phyloP scores from a whole-genome alignment of 37 sponge, comb jelly and placozoan species.

The Oscarella lobularis region DNA sequence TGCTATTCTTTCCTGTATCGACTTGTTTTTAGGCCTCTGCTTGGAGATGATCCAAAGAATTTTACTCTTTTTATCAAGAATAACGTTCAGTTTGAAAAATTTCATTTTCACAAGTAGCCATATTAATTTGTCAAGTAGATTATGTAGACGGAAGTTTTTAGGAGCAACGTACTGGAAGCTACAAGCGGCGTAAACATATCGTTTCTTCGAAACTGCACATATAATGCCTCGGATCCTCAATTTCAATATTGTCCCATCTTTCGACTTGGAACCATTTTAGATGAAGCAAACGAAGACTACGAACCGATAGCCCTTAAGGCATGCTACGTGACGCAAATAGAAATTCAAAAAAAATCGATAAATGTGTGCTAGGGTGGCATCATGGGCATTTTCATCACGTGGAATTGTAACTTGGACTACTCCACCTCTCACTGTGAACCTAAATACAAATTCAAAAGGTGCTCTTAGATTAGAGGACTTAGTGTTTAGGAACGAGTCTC shows the following conservation, averaged over 20 bases:
- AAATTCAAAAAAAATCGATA: neutral
- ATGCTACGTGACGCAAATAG: neutral
- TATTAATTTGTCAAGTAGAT: neutral
- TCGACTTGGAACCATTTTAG: neutral
- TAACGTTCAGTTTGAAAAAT: conserved; percentile 42
- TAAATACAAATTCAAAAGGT: neutral
- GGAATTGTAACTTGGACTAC: conserved; percentile 9
- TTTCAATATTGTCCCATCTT: neutral
- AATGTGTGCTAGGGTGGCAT: conserved; percentile 11
- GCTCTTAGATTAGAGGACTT: neutral
- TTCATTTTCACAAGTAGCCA: conserved; percentile 6
- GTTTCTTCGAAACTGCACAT: neutral
- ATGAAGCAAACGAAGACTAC: neutral
- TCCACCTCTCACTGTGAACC: neutral
- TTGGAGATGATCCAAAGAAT: conserved; percentile 16
- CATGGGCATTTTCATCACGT: conserved; percentile 8
- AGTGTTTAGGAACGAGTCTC: neutral
- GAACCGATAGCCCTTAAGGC: neutral
- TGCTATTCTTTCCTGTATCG: neutral
- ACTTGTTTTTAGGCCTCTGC: neutral
- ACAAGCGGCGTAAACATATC: too few relatives aligned
- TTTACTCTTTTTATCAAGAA: conserved; percentile 84
- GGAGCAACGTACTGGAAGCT: too few relatives aligned
- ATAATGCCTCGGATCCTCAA: neutral
- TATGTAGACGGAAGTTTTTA: too few relatives aligned